phyloP scores from a whole-genome alignment of 2,113 vertebrate genomes.

The Ammodramus savannarum region DNA sequence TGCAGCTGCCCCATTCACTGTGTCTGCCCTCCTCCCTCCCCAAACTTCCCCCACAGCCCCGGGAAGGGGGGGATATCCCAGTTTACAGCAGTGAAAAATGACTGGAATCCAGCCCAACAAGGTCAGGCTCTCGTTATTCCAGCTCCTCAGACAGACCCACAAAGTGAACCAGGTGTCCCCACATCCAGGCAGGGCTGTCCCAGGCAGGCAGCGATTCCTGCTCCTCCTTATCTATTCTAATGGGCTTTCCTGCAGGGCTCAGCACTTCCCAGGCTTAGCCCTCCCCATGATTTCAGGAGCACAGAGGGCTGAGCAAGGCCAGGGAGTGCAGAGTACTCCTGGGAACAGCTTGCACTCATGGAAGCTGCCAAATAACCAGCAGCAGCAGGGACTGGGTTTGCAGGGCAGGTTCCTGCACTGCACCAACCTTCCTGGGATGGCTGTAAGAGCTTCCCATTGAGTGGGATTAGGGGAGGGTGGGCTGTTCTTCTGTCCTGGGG shows the following conservation, averaged over 20 bases:
- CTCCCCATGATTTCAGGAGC: background rate
- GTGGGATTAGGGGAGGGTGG: background rate
- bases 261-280: background rate
- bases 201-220: background rate
- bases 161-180: background rate
- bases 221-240: conserved; percentile 25
- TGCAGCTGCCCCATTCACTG: background rate
- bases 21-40: background rate
- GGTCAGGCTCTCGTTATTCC: background rate
- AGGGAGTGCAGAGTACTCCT: background rate
- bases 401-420: background rate
- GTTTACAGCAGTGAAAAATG: background rate
- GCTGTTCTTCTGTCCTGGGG: background rate
- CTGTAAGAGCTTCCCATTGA: background rate
- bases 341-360: background rate
- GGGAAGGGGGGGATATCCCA: background rate
- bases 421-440: background rate
- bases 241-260: conserved; percentile 2
- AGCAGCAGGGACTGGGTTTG: background rate
- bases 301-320: background rate
- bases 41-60: background rate
- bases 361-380: background rate
- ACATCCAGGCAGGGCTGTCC: background rate
- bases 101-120: background rate
- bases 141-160: background rate